phyloP scores from a whole-genome alignment of 2,888 invertebrate genomes.

The Sepioteuthis lessoniana region DNA sequence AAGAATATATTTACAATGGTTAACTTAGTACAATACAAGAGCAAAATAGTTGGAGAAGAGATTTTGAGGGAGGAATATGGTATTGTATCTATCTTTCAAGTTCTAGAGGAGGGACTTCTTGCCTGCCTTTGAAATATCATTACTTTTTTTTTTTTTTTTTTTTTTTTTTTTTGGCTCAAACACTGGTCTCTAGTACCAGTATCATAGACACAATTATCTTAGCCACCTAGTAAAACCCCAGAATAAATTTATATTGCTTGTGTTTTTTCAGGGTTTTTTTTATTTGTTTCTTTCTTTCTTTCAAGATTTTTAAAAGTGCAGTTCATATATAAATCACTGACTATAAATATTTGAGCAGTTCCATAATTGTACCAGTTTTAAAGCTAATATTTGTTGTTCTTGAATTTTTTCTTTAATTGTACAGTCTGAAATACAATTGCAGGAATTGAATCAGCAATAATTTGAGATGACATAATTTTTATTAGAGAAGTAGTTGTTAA shows the following conservation, averaged over 20 bases:
- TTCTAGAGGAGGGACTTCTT: too few species aligned
- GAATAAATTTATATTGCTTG: too few species aligned
- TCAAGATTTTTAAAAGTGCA: background rate
- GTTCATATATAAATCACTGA: background rate
- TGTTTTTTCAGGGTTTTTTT: too few species aligned
- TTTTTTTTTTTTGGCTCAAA: too few species aligned
- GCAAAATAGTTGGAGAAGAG: background rate
- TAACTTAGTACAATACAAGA: background rate
- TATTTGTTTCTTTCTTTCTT: background rate
- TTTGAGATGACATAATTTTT: background rate
- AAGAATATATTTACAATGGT: background rate
- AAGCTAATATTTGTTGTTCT: background rate
- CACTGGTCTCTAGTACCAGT: too few species aligned
- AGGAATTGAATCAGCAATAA: background rate
- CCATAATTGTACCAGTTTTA: background rate
- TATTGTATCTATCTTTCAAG: too few species aligned
- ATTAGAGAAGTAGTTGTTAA: background rate
- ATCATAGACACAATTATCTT: too few species aligned
- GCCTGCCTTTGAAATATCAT: background rate
- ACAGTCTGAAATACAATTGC: background rate
- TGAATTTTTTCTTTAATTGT: background rate
- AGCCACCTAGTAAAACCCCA: too few species aligned
- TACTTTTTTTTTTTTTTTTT: too few species aligned
- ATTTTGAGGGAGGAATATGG: too few species aligned
- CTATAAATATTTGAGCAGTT: background rate